Evolutionary conservation across 2,113 vertebrate genomes (phyloP).

Genomic region (Phrynosoma platyrhinos): DNA sequence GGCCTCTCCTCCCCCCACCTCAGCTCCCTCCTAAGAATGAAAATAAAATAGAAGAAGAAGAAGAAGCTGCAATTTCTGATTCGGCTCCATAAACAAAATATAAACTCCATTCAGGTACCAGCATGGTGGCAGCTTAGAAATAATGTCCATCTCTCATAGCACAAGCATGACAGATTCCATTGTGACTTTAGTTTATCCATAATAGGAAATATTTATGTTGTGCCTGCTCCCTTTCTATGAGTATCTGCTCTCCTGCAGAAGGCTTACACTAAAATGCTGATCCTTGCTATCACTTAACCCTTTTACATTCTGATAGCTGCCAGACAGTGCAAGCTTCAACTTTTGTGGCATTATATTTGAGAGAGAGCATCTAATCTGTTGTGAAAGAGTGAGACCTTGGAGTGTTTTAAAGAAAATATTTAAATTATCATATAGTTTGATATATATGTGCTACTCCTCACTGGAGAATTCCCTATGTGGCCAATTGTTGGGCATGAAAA

Average conservation of each 20-base stretch:
- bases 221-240: conserved; percentile 71
- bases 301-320: conserved; percentile 51
- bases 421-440: conserved; percentile 40
- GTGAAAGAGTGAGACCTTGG: conserved; percentile 42
- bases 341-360: conserved; percentile 27
- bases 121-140: conserved; percentile 74
- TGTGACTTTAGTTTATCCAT: conserved; percentile 83
- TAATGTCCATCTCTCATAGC: conserved; percentile 82
- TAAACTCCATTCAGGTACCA: conserved; percentile 79
- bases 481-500: conserved; percentile 49
- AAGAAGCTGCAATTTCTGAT: conserved; percentile 76
- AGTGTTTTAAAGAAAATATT: conserved; percentile 25
- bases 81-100: conserved; percentile 83
- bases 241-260: conserved; percentile 67
- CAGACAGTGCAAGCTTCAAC: conserved; percentile 59
- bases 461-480: conserved; percentile 36
- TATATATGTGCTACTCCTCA: conserved; percentile 37
- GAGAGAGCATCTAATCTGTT: conserved; percentile 31
- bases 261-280: conserved; percentile 63
- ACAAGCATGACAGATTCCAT: conserved; percentile 82
- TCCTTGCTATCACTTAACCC: conserved; percentile 49
- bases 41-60: conserved; percentile 30
- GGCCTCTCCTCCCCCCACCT: conserved; percentile 43
- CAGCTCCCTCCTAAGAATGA: conserved; percentile 15
- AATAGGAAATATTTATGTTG: conserved; percentile 83